These are phyloP conservation scores for Platycheirus rosarum DNA, from an alignment of 2,888 invertebrate genomes.

Conservation along the genomic window DNA sequence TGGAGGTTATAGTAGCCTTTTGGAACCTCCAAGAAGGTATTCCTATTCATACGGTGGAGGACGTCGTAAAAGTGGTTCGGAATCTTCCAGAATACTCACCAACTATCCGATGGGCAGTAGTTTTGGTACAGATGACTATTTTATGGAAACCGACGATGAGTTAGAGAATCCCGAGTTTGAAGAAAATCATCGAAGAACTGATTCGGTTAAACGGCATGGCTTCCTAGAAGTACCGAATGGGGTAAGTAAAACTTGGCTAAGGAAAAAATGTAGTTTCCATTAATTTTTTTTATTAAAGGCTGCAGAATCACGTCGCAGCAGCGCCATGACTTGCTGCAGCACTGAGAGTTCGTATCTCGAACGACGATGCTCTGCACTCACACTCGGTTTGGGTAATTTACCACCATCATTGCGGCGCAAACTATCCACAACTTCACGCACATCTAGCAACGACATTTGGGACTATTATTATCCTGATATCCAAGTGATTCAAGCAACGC, in stretches of 20 bases:
- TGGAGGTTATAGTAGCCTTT: constrained; percentile 88
- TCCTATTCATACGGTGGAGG: constrained; percentile 83
- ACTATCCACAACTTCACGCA: constrained; percentile 80
- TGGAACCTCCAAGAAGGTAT: constrained; percentile 87
- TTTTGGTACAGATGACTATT: constrained; percentile 82
- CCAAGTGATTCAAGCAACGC: constrained; percentile 90
- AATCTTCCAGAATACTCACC: constrained; percentile 83
- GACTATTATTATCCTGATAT: constrained; percentile 86
- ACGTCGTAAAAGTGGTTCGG: constrained; percentile 86
- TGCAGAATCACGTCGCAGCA: constrained; percentile 86
- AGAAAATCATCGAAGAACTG: constrained; percentile 78
- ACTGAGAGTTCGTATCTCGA: constrained; percentile 93
- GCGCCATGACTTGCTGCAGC: constrained; percentile 93
- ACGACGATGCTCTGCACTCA: constrained; percentile 90
- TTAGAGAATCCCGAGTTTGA: constrained; percentile 83
- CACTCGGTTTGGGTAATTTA: constrained; percentile 87
- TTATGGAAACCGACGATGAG: constrained; percentile 83
- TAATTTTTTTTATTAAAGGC: constrained; percentile 76
- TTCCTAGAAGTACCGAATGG: constrained; percentile 82
- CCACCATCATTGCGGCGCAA: constrained; percentile 81
- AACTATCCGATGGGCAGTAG: constrained; percentile 83
- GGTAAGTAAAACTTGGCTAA: too few relatives aligned
- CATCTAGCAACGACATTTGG: constrained; percentile 83
- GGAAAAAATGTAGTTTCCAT: not conserved
- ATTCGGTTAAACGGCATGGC: constrained; percentile 81